Evolutionary conservation across 1,140 invertebrate species (phyloP).

Genomic region (Leptinotarsa texana): DNA sequence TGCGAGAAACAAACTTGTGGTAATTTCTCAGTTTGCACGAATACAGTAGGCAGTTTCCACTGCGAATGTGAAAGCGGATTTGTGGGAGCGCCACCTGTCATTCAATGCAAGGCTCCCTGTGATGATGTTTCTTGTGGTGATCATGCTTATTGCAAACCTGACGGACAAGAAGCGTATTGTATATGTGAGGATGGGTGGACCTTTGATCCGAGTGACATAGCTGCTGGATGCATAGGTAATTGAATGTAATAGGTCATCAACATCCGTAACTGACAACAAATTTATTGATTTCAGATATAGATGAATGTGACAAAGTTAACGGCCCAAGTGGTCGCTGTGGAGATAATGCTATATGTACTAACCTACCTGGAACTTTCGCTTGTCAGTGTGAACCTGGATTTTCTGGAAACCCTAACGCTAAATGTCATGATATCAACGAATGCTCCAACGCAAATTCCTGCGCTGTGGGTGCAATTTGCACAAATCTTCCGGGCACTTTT

Average conservation of each 20-base stretch:
- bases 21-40: conserved; percentile 77
- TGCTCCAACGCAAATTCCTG: conserved; percentile 70
- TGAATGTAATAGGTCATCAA: background rate
- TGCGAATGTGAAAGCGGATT: conserved; percentile 89
- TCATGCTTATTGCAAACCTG: conserved; percentile 87
- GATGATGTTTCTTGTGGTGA: conserved; percentile 87
- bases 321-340: conserved; percentile 83
- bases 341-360: conserved; percentile 80
- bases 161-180: conserved; percentile 87
- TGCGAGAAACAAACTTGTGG: conserved; percentile 80
- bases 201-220: conserved; percentile 84
- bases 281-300: conserved; percentile 69
- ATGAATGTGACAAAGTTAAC: conserved; percentile 84
- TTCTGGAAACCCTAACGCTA: conserved; percentile 76
- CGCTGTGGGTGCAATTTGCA: conserved; percentile 78
- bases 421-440: conserved; percentile 84
- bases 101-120: conserved; percentile 86
- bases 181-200: conserved; percentile 93
- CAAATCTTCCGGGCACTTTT: conserved; percentile 77
- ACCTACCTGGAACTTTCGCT: conserved; percentile 76
- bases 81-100: conserved; percentile 77
- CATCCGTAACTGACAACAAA: background rate
- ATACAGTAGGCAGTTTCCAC: conserved; percentile 79
- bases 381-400: conserved; percentile 80
- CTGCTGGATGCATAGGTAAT: conserved; percentile 81